Percentiles rank a stretch among this genome's conserved stretches.
These are phyloP conservation scores for Oscheius myriophilus DNA, from an alignment of 2,888 invertebrate genomes.

Conservation along the genomic window DNA sequence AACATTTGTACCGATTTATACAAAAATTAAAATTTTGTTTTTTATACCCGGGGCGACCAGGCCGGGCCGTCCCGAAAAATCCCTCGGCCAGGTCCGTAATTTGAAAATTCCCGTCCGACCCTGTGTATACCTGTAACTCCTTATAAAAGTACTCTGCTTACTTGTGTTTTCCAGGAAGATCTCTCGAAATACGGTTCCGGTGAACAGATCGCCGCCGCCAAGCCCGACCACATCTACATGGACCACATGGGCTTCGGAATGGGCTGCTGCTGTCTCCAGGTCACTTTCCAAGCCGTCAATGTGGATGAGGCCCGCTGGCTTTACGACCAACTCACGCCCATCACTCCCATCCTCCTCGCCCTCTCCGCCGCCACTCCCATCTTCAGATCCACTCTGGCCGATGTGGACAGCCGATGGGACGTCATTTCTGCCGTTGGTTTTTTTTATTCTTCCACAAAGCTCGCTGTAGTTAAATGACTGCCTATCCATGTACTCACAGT, in stretches of 20 bases:
- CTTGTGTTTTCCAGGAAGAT: slow-evolving; percentile 77
- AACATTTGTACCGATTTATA: no score
- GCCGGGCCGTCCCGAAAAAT: no score
- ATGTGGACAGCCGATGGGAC: slow-evolving; percentile 97
- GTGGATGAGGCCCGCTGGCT: slow-evolving; percentile 92
- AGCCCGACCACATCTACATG: slow-evolving; percentile 92
- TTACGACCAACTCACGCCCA: slow-evolving; percentile 94
- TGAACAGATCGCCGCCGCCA: slow-evolving; percentile 76
- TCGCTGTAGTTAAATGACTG: no score
- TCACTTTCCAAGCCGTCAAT: slow-evolving; percentile 86
- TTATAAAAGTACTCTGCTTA: no score
- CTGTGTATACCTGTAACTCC: no score
- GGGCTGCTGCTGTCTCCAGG: slow-evolving; percentile 81
- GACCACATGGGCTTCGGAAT: slow-evolving; percentile 99
- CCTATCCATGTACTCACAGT: no score
- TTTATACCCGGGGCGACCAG: no score
- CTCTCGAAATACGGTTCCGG: slow-evolving; percentile 67
- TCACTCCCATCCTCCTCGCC: slow-evolving; percentile 97
- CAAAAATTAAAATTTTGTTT: no score
- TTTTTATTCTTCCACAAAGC: neutral
- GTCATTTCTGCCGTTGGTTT: slow-evolving; percentile 81
- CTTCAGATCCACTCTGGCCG: slow-evolving; percentile 83
- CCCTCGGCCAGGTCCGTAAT: no score
- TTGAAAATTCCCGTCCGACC: no score
- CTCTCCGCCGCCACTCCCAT: slow-evolving; percentile 95